Conservation (phyloP, 2,113 vertebrate species). For the Promerops cafer region DNA sequence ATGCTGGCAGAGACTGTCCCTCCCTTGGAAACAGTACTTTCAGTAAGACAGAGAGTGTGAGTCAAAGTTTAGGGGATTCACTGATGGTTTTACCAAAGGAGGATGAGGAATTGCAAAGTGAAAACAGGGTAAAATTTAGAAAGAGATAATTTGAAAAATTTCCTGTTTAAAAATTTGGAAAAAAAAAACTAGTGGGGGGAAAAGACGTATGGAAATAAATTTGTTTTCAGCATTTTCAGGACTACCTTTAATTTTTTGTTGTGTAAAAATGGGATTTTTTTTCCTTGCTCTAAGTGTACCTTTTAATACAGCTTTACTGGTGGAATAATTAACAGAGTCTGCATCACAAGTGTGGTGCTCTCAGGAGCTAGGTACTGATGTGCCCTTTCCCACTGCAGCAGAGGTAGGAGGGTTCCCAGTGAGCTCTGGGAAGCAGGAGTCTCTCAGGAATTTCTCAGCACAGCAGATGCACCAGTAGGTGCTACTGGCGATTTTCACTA, state of each 20-base stretch:
- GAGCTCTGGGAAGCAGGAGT: neutral
- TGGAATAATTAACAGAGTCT: neutral
- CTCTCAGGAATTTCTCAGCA: neutral
- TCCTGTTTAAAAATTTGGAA: neutral
- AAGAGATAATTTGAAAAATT: neutral
- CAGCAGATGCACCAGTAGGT: neutral
- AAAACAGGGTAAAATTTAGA: neutral
- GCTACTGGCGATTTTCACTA: neutral
- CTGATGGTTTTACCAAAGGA: neutral
- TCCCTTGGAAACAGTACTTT: neutral
- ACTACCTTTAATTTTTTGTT: neutral
- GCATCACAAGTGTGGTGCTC: neutral
- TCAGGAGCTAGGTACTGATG: neutral
- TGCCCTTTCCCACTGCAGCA: neutral
- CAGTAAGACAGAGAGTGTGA: neutral
- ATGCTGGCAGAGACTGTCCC: neutral
- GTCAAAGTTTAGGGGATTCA: neutral
- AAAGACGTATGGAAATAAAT: neutral
- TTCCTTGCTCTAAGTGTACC: neutral
- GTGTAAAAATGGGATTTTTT: neutral
- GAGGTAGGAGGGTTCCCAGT: neutral
- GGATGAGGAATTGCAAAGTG: neutral
- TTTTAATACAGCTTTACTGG: neutral
- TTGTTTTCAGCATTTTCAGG: neutral
- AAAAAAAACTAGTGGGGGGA: fast-evolving